A percentile compares a stretch with the other conserved stretches of the same genome.
These are phyloP conservation scores for Crypturellus undulatus DNA, from an alignment of 2,113 vertebrate species.

Conservation along the genomic window DNA sequence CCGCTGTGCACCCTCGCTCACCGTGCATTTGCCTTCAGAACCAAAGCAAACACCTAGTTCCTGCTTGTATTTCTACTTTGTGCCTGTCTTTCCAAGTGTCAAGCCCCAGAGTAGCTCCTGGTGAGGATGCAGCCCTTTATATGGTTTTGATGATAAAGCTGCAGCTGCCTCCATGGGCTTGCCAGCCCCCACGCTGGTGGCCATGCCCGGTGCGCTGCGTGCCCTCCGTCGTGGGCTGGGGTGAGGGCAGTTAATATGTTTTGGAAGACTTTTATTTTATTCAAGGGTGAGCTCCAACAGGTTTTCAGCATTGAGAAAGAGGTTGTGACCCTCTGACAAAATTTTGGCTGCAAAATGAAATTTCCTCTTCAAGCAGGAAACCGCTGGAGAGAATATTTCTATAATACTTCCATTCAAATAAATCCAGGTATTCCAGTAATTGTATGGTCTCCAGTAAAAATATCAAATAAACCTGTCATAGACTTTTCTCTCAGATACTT, in stretches of 20 bases:
- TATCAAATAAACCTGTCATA: constrained; percentile 70
- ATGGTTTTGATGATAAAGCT: not conserved
- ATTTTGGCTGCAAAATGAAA: constrained; percentile 68
- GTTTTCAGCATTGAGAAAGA: constrained; percentile 48
- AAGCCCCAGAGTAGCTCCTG: not conserved
- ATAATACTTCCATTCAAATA: constrained; percentile 72
- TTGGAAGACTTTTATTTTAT: constrained; percentile 45
- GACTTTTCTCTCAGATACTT: constrained; percentile 60
- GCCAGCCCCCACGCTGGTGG: not conserved
- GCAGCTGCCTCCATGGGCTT: not conserved
- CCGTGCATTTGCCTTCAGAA: not conserved
- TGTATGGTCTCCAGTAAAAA: constrained; percentile 67
- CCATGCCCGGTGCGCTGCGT: fast-evolving
- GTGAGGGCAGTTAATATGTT: not conserved
- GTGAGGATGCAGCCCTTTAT: not conserved
- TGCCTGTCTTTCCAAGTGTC: not conserved
- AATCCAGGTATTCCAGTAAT: constrained; percentile 74
- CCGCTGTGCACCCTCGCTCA: not conserved
- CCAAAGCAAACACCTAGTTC: not conserved
- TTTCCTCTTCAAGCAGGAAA: constrained; percentile 63
- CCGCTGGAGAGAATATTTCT: constrained; percentile 67
- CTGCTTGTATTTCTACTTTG: not conserved
- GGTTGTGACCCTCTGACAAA: constrained; percentile 68
- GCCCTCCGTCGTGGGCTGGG: not conserved
- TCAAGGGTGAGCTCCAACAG: constrained; percentile 39